Percentiles rank a stretch among this genome's conserved stretches.
Evolutionary conservation across 2,888 invertebrate species (phyloP).

Genomic region (Chrysotoxum bicinctum): DNA sequence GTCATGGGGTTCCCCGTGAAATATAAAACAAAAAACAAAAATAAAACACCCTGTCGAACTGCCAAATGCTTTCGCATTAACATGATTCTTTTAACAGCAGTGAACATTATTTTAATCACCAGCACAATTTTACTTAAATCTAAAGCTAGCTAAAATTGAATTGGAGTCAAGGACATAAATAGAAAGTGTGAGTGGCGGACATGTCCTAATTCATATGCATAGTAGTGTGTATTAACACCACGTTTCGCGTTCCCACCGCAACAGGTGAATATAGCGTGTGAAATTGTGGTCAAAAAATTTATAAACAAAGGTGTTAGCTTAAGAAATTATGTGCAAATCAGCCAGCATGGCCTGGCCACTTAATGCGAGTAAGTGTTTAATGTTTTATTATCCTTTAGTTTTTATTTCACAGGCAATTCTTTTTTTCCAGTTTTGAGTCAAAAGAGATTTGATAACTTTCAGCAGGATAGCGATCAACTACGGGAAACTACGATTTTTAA

Average conservation of each 20-base stretch:
- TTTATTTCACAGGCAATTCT: neutral
- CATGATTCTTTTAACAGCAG: neutral
- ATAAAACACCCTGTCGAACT: neutral
- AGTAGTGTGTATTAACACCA: neutral
- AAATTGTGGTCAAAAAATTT: constrained; percentile 45
- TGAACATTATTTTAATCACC: neutral
- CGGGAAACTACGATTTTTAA: too few relatives aligned
- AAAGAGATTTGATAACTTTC: neutral
- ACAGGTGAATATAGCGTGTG: constrained; percentile 66
- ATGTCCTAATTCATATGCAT: constrained; percentile 31
- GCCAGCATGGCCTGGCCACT: constrained; percentile 20
- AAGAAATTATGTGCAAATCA: constrained; percentile 68
- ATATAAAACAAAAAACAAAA: neutral
- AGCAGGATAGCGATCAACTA: too few relatives aligned
- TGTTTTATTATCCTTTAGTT: constrained; percentile 1
- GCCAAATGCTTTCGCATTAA: neutral
- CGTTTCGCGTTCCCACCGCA: neutral
- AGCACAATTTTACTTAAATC: neutral
- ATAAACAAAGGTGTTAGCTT: constrained; percentile 64
- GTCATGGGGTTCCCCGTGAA: neutral
- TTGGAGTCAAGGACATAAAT: neutral
- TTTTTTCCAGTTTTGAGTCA: neutral
- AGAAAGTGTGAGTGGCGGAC: constrained; percentile 24
- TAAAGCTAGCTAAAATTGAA: neutral
- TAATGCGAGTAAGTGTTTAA: constrained; percentile 5